These are phyloP conservation scores for Idaea biselata DNA, from an alignment of 2,888 invertebrate genomes.

Conservation along the genomic window DNA sequence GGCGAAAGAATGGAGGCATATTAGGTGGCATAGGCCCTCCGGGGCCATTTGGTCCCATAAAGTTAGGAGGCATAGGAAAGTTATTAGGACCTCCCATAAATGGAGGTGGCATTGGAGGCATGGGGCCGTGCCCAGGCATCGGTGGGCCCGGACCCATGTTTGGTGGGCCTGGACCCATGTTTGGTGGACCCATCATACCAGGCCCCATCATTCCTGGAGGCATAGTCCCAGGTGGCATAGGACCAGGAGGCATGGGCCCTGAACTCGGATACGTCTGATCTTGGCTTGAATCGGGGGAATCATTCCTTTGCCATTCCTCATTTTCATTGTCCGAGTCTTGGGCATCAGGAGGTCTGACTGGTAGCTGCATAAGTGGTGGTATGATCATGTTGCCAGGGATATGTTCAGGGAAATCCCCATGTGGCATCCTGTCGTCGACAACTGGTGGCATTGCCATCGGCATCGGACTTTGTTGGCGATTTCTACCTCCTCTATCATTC, in stretches of 20 bases:
- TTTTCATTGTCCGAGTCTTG: slow-evolving; percentile 45
- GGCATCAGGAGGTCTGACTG: slow-evolving; percentile 53
- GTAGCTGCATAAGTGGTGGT: slow-evolving; percentile 64
- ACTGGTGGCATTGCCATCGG: slow-evolving; percentile 39
- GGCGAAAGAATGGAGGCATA: slow-evolving; percentile 49
- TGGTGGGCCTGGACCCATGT: slow-evolving; percentile 34
- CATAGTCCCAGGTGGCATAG: slow-evolving; percentile 38
- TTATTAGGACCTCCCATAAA: slow-evolving; percentile 64
- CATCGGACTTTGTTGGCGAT: slow-evolving; percentile 51
- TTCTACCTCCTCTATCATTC: slow-evolving; percentile 57
- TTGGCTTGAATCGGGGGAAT: slow-evolving; percentile 39
- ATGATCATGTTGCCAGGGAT: slow-evolving; percentile 34
- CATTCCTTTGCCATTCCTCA: slow-evolving; percentile 46
- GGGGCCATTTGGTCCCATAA: slow-evolving; percentile 66
- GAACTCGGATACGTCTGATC: slow-evolving; percentile 29
- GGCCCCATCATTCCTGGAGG: slow-evolving; percentile 31
- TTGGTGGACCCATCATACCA: slow-evolving; percentile 25
- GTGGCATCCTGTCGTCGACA: slow-evolving; percentile 55
- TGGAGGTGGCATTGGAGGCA: slow-evolving; percentile 28
- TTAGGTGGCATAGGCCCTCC: slow-evolving; percentile 51
- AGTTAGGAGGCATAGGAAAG: slow-evolving; percentile 65
- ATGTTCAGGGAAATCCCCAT: slow-evolving; percentile 27
- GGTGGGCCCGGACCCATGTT: slow-evolving; percentile 38
- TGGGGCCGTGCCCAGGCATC: slow-evolving; percentile 39
- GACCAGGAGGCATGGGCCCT: slow-evolving; percentile 38